Evolutionary conservation across 30 jellyfish, hydroid and myxozoan species (phyloP), one percentile per base, ranked within the genome.

Genomic region (Haliclystus octoradiatus): DNA sequence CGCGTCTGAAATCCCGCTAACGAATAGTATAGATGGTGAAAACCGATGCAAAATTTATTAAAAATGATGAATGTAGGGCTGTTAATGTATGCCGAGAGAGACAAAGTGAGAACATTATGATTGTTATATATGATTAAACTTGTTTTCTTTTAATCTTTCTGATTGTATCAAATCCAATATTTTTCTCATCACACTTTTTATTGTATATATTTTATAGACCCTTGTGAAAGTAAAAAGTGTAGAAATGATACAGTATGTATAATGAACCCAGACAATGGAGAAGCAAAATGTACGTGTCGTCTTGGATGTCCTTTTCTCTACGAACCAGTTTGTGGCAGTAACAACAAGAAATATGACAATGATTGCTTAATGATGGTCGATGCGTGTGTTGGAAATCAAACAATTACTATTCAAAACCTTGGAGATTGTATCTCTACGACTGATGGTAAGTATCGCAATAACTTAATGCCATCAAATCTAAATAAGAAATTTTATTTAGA

Each of bases 241-340:
- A 47, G n/a, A 47, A 57, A 13, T 9, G 69, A 57, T 13, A 24
- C 13, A 57, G 26, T 14, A 9, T 26, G 69, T 24, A 13, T 5
- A 14, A 31, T 72, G n/a, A n/a, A 66, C 32, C 79, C 60, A 60
- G 46, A 33, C 23, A 66, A 77, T 60, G 62, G 72, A 24, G 62
- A 76, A 69, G 33, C 50, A 62, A 4, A 26, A 28, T 66, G 75
- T 29, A 63, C 2, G 28, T 79, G 93, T 69, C 40, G 2, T 25
- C 4, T 34, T n/a, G 31, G 25, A 0, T 79, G 93, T 33, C 78
- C 93, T 3, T 31, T 26, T 60, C 63, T 51, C 3, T 73, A 33
- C 28, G 70, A 79, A 1, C 93, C 84, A 30, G 83, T 79, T 34
- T 79, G 93, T 65, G 93, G 84, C 19, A 79, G 83, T 53, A 75